These are phyloP conservation scores for Malurus splendens DNA, from an alignment of 2,797 vertebrate genomes.

Conservation along the genomic window DNA sequence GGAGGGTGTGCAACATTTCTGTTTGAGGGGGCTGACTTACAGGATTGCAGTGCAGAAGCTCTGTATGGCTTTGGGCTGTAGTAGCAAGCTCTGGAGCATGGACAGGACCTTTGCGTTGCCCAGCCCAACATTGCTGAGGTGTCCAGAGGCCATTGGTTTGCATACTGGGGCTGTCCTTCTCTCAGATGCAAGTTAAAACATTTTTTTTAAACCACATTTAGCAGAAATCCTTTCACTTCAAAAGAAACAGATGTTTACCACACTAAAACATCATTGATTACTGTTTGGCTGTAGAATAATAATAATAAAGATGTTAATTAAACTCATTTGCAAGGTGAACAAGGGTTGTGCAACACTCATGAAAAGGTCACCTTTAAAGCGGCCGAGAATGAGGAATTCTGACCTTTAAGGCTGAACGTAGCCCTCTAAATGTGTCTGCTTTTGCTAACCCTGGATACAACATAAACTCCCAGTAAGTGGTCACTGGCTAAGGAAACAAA, in stretches of 20 bases:
- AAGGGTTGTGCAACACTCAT: background rate
- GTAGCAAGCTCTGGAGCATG: background rate
- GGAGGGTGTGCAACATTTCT: background rate
- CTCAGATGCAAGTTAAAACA: background rate
- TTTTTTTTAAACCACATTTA: background rate
- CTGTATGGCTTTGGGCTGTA: rapidly evolving
- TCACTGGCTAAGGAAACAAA: background rate
- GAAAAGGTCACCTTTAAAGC: background rate
- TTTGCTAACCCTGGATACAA: background rate
- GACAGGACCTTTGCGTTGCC: background rate
- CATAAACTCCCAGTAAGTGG: background rate
- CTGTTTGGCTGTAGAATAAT: background rate
- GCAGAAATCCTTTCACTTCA: background rate
- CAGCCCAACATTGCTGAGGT: rapidly evolving
- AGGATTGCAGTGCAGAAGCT: background rate
- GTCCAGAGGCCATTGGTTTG: background rate
- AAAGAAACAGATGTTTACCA: background rate
- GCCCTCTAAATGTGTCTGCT: background rate
- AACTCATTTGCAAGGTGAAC: background rate
- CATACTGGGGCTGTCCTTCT: background rate
- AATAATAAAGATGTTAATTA: background rate
- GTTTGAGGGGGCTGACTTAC: background rate
- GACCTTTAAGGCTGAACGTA: background rate
- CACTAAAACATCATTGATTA: background rate
- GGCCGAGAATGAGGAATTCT: background rate